A percentile compares a stretch with the other conserved stretches of the same genome.
Evolutionary conservation across 2,113 vertebrate genomes (phyloP).

Genomic region (Sinocyclocheilus anshuiensis): DNA sequence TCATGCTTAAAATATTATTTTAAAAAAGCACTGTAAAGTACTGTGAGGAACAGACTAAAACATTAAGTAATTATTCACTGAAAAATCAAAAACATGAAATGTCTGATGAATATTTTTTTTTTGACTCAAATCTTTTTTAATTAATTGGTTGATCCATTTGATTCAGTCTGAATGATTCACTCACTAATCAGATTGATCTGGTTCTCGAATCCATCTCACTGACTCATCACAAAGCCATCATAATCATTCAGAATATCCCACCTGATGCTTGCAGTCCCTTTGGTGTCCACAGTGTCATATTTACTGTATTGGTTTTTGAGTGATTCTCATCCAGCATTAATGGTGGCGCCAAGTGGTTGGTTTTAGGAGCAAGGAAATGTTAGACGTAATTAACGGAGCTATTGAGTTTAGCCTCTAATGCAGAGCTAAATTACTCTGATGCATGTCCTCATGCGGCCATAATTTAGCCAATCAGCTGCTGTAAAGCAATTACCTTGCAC

Average conservation of each 20-base stretch:
- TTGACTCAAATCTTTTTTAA: background rate
- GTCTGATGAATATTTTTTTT: background rate
- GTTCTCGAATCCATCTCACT: background rate
- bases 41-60: background rate
- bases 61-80: background rate
- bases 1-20: background rate
- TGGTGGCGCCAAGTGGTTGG: slow-evolving; percentile 11
- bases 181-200: background rate
- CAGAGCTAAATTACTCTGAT: slow-evolving; percentile 31
- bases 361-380: slow-evolving; percentile 37
- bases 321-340: background rate
- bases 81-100: background rate
- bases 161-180: background rate
- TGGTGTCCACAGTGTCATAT: background rate
- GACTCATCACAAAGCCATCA: background rate
- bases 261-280: slow-evolving; percentile 11
- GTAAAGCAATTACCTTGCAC: slow-evolving; percentile 38
- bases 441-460: slow-evolving; percentile 28
- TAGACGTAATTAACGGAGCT: slow-evolving; percentile 31
- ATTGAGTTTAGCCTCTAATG: slow-evolving; percentile 21
- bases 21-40: too few species aligned
- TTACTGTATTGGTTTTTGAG: background rate
- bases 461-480: slow-evolving; percentile 31
- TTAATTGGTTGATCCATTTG: background rate
- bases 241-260: background rate